These are phyloP conservation scores for Nothoprocta perdicaria DNA, from an alignment of 2,113 vertebrate species.

Conservation along the genomic window DNA sequence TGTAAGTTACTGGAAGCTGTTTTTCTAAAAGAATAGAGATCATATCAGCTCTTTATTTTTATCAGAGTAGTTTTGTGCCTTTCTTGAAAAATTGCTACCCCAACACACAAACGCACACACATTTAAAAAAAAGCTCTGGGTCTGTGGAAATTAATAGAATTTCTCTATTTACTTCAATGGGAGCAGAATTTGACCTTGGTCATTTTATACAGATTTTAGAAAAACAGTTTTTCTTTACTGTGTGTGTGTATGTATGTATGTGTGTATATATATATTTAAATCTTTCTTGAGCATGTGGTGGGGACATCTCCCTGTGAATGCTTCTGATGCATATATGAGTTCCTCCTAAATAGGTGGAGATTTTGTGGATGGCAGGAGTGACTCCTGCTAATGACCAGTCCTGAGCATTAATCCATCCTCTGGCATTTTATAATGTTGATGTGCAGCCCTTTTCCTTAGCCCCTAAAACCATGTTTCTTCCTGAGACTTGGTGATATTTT, in stretches of 20 bases:
- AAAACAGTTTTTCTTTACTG: not conserved
- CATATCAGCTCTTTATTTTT: not conserved
- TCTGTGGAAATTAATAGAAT: not conserved
- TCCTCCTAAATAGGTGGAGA: not conserved
- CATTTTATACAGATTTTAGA: not conserved
- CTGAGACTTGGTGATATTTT: conserved; percentile 58
- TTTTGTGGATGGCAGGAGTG: not conserved
- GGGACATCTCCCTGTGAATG: not conserved
- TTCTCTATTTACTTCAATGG: not conserved
- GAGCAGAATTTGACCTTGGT: not conserved
- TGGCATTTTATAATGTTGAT: conserved; percentile 41
- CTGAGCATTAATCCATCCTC: not conserved
- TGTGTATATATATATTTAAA: accelerated
- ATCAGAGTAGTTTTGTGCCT: not conserved
- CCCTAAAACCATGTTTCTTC: conserved; percentile 57
- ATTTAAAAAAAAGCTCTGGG: not conserved
- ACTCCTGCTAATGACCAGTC: conserved; percentile 12
- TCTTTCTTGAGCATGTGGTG: not conserved
- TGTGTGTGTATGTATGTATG: no score
- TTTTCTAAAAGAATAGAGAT: not conserved
- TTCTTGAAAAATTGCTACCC: not conserved
- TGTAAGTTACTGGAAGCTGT: not conserved
- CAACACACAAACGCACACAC: no score
- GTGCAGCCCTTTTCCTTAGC: conserved; percentile 44
- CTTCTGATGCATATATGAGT: not conserved